Percentiles rank a stretch among this genome's conserved stretches.
These are phyloP conservation scores for Neodiprion pinetum DNA, from an alignment of 1,140 invertebrate genomes.

Conservation along the genomic window DNA sequence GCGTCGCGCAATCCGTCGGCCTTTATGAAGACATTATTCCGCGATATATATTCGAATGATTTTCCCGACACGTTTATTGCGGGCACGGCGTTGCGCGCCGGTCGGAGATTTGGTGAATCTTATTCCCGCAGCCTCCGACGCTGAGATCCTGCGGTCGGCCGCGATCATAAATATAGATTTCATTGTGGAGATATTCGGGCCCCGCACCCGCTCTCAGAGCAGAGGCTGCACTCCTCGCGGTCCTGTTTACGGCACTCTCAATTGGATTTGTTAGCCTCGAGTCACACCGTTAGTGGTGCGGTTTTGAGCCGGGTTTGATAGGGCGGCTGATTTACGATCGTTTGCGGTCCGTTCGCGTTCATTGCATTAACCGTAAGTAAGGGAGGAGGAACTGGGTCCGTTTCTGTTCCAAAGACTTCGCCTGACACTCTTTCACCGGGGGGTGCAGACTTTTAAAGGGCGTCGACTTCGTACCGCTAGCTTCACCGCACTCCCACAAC, in stretches of 20 bases:
- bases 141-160: neutral
- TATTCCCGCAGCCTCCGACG: neutral
- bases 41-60: constrained; percentile 22
- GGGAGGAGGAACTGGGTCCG: neutral
- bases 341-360: constrained; percentile 38
- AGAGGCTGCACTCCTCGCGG: neutral
- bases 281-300: constrained; percentile 10
- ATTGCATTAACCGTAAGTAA: constrained; percentile 41
- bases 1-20: neutral
- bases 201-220: neutral
- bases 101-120: neutral
- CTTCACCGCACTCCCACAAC: constrained; percentile 27
- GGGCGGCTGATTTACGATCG: constrained; percentile 24
- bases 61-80: constrained; percentile 19
- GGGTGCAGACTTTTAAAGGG: constrained; percentile 6
- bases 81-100: neutral
- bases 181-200: neutral
- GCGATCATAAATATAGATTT: constrained; percentile 11
- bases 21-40: constrained; percentile 33
- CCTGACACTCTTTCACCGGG: neutral
- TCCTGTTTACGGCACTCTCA: constrained; percentile 8
- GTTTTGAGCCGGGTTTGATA: constrained; percentile 16
- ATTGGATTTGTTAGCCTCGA: constrained; percentile 14
- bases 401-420: neutral
- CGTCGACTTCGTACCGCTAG: constrained; percentile 33